Conservation (phyloP, 2,113 vertebrate genomes). For the Pachycephala philippinensis region DNA sequence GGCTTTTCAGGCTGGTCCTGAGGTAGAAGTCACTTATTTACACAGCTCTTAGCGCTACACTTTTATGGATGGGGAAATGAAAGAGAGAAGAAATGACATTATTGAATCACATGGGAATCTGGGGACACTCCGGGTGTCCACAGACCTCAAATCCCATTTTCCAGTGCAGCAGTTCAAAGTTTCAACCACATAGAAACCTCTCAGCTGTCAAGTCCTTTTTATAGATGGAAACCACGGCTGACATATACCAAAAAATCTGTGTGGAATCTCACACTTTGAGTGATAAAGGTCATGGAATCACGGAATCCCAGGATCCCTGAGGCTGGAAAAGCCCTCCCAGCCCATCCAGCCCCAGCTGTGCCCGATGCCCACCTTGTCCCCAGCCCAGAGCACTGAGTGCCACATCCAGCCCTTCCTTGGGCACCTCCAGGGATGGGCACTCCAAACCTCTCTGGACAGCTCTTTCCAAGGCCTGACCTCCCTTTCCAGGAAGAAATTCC, state of each 20-base stretch:
- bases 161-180: not conserved
- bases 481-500: rapidly evolving
- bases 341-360: rapidly evolving
- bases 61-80: not conserved
- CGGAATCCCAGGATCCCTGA: rapidly evolving
- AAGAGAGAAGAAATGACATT: not conserved
- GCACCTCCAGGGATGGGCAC: not conserved
- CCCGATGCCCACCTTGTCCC: not conserved
- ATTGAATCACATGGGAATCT: not conserved
- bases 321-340: not conserved
- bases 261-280: not conserved
- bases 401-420: not conserved
- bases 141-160: not conserved
- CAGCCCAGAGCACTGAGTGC: not conserved
- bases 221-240: not conserved
- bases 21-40: not conserved
- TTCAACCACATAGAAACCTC: not conserved
- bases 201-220: not conserved
- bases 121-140: not conserved
- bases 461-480: rapidly evolving
- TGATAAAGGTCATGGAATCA: not conserved
- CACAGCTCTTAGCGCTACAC: not conserved
- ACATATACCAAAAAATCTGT: not conserved
- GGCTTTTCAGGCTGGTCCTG: not conserved
- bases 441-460: not conserved